These are phyloP conservation scores for Plodia interpunctella DNA, from an alignment of 1,140 invertebrate species.

Conservation along the genomic window DNA sequence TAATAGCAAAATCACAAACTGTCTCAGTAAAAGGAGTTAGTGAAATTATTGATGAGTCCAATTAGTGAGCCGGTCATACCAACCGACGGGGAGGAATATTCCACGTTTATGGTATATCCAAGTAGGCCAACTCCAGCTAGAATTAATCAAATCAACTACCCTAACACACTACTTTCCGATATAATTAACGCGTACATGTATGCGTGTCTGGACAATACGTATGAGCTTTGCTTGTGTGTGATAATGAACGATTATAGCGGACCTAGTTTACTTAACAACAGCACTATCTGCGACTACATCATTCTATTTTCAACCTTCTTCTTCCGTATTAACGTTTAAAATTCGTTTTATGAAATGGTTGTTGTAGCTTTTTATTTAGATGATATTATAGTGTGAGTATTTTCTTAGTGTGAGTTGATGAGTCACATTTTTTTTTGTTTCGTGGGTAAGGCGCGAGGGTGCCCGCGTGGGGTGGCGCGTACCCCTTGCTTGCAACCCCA, in stretches of 20 bases:
- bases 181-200: conserved; percentile 73
- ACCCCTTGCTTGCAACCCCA: conserved; percentile 71
- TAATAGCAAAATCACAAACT: neutral
- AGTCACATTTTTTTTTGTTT: conserved; percentile 77
- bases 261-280: conserved; percentile 51
- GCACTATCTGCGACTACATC: conserved; percentile 28
- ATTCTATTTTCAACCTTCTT: conserved; percentile 52
- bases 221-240: conserved; percentile 58
- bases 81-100: conserved; percentile 47
- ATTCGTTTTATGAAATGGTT: conserved; percentile 33
- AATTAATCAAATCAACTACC: conserved; percentile 76
- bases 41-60: conserved; percentile 15
- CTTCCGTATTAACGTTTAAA: conserved; percentile 53
- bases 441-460: conserved; percentile 71
- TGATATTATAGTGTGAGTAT: conserved; percentile 21
- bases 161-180: conserved; percentile 73
- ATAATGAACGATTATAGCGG: conserved; percentile 74
- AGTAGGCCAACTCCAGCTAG: conserved; percentile 64
- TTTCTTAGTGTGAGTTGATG: conserved; percentile 72
- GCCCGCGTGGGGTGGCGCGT: conserved; percentile 59
- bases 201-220: conserved; percentile 64
- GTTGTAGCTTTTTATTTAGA: conserved; percentile 24
- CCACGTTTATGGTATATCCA: conserved; percentile 60
- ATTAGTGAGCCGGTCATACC: conserved; percentile 29
- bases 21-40: conserved; percentile 1